Evolutionary conservation across 2,888 invertebrate species (phyloP), one percentile per base, ranked within the genome.

Genomic region (Andrena fulva): DNA sequence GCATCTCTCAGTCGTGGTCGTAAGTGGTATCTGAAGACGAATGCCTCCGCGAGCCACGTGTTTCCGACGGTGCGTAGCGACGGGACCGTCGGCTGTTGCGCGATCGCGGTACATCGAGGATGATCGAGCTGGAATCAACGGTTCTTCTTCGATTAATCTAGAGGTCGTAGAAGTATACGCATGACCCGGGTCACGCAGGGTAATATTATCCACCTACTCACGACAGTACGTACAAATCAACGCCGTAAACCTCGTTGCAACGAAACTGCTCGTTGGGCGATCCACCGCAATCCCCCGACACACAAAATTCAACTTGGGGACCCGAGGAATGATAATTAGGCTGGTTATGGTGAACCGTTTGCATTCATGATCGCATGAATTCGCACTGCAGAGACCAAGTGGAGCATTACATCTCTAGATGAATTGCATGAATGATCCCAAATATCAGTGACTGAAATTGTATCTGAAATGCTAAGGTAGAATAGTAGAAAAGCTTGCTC

Each of bases 161-260:
- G 63, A 80, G 74, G 67, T 85, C 87, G 73, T 86, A 87, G 79
- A 83, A 72, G 82, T 87, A 87, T 85, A 87, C 87, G 87, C 84
- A 88, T 86, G 87, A 91, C 90, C 92, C 93, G 93, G 93, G 91
- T 93, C 92, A 91, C 87, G 91, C 93, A 93, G 93, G 93, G 93
- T 93, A 56, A 93, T 80, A 78, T 72, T 63, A 62, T 89, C 86
- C 86, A 87, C 83, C 86, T 84, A 80, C 69, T 85, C 80, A 69
- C 66, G 82, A 82, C 72, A 86, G 69, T 83, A 59, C 48, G 64
- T 75, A 85, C 68, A 77, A 86, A 76, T 81, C 66, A 72, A 80
- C 62, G 60, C 70, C 56, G 52, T 48, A n/a, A 66, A 52, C 74
- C 42, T 74, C 60, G 52, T 72, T n/a, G 56, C 52, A 48, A 27